Conservation (phyloP, 2,113 vertebrate species). For the Oreochromis spilurus region DNA sequence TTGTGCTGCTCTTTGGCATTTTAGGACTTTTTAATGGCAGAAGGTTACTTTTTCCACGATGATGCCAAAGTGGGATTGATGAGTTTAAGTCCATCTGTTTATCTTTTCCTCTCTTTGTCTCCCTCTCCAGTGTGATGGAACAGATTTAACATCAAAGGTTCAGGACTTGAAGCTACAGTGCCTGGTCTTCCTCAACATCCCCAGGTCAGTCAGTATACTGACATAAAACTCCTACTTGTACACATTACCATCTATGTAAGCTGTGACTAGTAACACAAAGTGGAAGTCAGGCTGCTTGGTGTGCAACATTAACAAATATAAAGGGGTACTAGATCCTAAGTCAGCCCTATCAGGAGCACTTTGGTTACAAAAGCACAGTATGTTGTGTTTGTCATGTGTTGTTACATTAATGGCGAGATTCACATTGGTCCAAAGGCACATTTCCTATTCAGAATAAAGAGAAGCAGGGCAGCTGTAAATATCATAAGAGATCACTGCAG, state of each 20-base stretch:
- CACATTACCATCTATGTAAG: background rate
- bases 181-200: slow-evolving; percentile 93
- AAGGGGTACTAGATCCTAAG: background rate
- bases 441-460: fast-evolving
- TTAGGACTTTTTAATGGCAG: background rate
- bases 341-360: background rate
- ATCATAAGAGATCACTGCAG: fast-evolving
- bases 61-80: background rate
- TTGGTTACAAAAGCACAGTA: background rate
- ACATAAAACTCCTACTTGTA: background rate
- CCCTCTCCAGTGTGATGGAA: slow-evolving; percentile 82
- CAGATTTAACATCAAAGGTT: slow-evolving; percentile 89
- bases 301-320: background rate
- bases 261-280: background rate
- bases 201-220: slow-evolving; percentile 73
- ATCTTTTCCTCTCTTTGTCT: background rate
- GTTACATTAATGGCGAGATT: fast-evolving
- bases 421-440: background rate
- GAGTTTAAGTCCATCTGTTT: background rate
- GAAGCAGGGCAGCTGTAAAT: background rate
- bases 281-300: fast-evolving
- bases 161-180: slow-evolving; percentile 94
- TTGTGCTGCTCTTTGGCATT: background rate
- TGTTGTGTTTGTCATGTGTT: background rate
- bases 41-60: background rate